Base-by-base conservation (phyloP, 2,797 vertebrate genomes). In the Agapornis canus region DNA sequence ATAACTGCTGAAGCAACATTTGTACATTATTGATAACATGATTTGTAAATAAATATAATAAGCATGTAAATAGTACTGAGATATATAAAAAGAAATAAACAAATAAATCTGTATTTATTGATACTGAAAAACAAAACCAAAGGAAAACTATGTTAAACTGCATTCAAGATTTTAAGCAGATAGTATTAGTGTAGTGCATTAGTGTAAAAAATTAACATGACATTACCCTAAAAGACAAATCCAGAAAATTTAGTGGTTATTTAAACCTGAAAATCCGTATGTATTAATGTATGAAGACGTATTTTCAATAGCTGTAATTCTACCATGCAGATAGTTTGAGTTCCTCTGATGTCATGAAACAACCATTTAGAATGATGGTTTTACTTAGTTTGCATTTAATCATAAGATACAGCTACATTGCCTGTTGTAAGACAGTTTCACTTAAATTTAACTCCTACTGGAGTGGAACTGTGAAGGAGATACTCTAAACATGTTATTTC, bases 311-410 rank as follows among this genome's bases (percentile, higher is more conserved):
- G 14, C 21, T 66, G 7, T 4, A 71, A 47, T 81, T 78, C 52
- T 63, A 47, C 11, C 6, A 49, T 23, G 23, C 7, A 73, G 19
- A 45, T 8, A 61, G 23, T 66, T 81, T 49, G 5, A 59, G 8
- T 54, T 51, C 26, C 25, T 69, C 16, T 47, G 8, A 66, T 73
- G 35, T 42, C 35, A 63, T 8, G 66, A 78, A 71, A 5, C 11
- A 83, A 29, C 3, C 3, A 49, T 63, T 89, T 66, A 63, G 19
- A 75, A 47, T 14, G 7, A 42, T 10, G 7, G 10, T 4, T 78
- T 86, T 68, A 63, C 9, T 76, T 45, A 61, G 29, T 82, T 89
- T 43, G 4, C 23, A 32, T 79, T 83, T 84, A 79, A 43, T 82
- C 11, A n/a, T 47, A 84, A 39, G 13, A 64, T 54, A 39, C 9